A percentile compares a stretch with the other conserved stretches of the same genome.
These are phyloP conservation scores for Torymus tubicola DNA, from an alignment of 2,888 invertebrate genomes.

Conservation along the genomic window DNA sequence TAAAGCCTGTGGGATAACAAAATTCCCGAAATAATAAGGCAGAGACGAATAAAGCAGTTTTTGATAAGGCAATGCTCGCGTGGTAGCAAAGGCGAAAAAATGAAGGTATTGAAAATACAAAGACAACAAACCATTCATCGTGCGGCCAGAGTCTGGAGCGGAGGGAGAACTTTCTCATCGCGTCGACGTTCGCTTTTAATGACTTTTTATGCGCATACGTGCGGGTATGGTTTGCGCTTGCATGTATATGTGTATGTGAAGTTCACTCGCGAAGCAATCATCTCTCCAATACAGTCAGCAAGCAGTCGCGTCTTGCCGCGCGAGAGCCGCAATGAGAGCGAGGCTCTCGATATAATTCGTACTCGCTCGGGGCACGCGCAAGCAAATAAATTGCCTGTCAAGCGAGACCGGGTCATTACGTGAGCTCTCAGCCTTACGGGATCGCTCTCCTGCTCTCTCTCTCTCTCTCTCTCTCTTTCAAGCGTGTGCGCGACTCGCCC, in stretches of 20 bases:
- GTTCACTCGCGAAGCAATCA: background rate
- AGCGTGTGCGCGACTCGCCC: constrained; percentile 45
- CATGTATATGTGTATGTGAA: no score
- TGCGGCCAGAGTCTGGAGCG: background rate
- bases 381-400: constrained; percentile 70
- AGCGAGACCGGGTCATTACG: constrained; percentile 61
- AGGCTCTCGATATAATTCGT: constrained; percentile 16
- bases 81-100: no score
- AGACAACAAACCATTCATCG: background rate
- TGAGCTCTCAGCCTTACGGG: constrained; percentile 34
- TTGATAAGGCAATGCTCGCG: no score
- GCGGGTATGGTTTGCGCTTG: no score
- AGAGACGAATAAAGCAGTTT: no score
- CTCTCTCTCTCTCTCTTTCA: no score
- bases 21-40: no score
- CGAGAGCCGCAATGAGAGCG: background rate
- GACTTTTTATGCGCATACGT: constrained; percentile 1
- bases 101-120: background rate
- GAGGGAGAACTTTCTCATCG: background rate
- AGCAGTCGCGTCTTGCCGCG: background rate
- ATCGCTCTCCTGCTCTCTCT: constrained; percentile 24
- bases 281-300: background rate
- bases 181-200: constrained; percentile 2
- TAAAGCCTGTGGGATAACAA: no score
- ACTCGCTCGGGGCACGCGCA: constrained; percentile 48